These are phyloP conservation scores for Epirrita christyi DNA, from an alignment of 2,888 invertebrate genomes.

Conservation along the genomic window DNA sequence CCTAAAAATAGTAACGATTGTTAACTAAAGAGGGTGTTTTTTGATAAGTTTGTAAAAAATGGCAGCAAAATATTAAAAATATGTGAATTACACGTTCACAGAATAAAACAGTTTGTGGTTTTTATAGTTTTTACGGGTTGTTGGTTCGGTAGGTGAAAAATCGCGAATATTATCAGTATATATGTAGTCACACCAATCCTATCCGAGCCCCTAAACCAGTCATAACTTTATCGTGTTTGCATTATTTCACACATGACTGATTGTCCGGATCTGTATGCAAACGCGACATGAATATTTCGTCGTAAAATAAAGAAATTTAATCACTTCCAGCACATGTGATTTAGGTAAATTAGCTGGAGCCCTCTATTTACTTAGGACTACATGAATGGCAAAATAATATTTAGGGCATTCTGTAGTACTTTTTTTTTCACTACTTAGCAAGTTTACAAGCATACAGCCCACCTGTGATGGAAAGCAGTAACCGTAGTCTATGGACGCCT, in stretches of 20 bases:
- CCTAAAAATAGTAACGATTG: too few relatives aligned
- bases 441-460: too few relatives aligned
- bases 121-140: conserved; percentile 25
- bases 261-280: conserved; percentile 72
- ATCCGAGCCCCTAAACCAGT: conserved; percentile 63
- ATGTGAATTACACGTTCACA: conserved; percentile 15
- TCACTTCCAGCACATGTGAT: conserved; percentile 18
- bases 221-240: conserved; percentile 79
- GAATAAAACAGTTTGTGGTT: conserved; percentile 26
- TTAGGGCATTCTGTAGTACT: too few relatives aligned
- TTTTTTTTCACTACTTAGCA: too few relatives aligned
- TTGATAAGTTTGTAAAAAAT: not conserved
- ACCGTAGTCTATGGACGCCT: too few relatives aligned
- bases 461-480: too few relatives aligned
- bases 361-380: too few relatives aligned
- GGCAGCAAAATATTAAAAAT: conserved; percentile 7
- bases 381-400: too few relatives aligned
- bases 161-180: conserved; percentile 24
- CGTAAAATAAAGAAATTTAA: conserved; percentile 60
- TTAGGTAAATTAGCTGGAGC: conserved; percentile 8
- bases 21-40: too few relatives aligned
- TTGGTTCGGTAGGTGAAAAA: conserved; percentile 23
- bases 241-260: conserved; percentile 77
- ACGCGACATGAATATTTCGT: conserved; percentile 77
- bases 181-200: conserved; percentile 52